Conservation (phyloP, 2,888 invertebrate genomes). For the Stenurella melanura region DNA sequence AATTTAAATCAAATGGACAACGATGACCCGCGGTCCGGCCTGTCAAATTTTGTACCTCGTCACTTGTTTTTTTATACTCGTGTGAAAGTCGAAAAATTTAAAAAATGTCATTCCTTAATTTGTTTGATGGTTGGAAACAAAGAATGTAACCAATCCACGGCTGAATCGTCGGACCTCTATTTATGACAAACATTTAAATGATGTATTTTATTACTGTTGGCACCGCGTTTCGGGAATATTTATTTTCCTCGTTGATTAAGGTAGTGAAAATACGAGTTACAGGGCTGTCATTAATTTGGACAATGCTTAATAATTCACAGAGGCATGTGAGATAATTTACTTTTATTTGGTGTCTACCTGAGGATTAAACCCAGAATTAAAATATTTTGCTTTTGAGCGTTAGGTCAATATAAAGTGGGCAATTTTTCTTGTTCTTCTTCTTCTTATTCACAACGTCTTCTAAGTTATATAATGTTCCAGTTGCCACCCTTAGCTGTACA, state of each 20-base stretch:
- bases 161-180: slow-evolving; percentile 35
- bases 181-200: slow-evolving; percentile 38
- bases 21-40: slow-evolving; percentile 53
- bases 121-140: slow-evolving; percentile 50
- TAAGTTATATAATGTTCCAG: too few relatives aligned
- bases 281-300: slow-evolving; percentile 23
- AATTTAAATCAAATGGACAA: slow-evolving; percentile 66
- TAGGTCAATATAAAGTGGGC: too few relatives aligned
- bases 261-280: slow-evolving; percentile 28
- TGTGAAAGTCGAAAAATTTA: slow-evolving; percentile 58
- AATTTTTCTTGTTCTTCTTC: too few relatives aligned
- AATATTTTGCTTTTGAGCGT: too few relatives aligned
- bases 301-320: slow-evolving; percentile 4
- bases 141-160: slow-evolving; percentile 45
- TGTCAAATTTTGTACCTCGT: slow-evolving; percentile 56
- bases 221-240: slow-evolving; percentile 26
- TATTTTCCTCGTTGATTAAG: slow-evolving; percentile 23
- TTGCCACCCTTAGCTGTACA: too few relatives aligned
- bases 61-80: slow-evolving; percentile 55
- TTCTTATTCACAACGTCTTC: too few relatives aligned
- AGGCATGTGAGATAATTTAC: neutral
- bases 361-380: neutral
- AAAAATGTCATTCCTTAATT: slow-evolving; percentile 57
- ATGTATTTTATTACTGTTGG: slow-evolving; percentile 45
- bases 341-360: neutral